Conservation (phyloP, 1,140 invertebrate genomes). For the Thalassaphorura encarpata region DNA sequence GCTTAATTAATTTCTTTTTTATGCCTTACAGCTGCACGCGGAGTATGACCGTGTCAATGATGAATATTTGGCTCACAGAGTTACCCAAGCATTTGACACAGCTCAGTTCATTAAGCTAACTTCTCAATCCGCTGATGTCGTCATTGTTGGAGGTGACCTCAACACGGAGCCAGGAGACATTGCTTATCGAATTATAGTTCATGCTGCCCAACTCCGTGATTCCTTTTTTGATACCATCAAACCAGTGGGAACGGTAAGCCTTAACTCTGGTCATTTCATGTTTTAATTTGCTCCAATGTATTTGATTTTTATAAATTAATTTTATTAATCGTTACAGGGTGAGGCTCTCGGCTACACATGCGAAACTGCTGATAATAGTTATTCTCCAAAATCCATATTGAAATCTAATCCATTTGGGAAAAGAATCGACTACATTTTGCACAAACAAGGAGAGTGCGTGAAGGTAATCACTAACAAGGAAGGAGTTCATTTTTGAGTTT, state of each 20-base stretch:
- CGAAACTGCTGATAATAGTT: slow-evolving; percentile 71
- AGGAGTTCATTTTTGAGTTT: slow-evolving; percentile 18
- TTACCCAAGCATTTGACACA: slow-evolving; percentile 86
- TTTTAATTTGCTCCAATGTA: background rate
- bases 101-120: slow-evolving; percentile 86
- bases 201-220: slow-evolving; percentile 45
- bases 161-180: slow-evolving; percentile 81
- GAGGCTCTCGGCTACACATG: slow-evolving; percentile 47
- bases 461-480: slow-evolving; percentile 38
- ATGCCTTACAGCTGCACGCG: slow-evolving; percentile 72
- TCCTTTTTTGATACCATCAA: slow-evolving; percentile 35
- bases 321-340: too few relatives aligned
- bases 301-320: background rate
- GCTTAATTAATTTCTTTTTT: background rate
- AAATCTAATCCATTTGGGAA: slow-evolving; percentile 59
- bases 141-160: slow-evolving; percentile 82
- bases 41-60: slow-evolving; percentile 77
- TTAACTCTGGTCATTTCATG: background rate
- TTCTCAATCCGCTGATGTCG: slow-evolving; percentile 60
- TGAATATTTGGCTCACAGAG: slow-evolving; percentile 79
- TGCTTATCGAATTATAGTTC: slow-evolving; percentile 53
- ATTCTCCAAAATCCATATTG: slow-evolving; percentile 49
- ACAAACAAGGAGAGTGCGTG: slow-evolving; percentile 45
- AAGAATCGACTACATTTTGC: slow-evolving; percentile 85
- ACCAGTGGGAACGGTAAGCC: background rate